A percentile compares a stretch with the other conserved stretches of the same genome.
Evolutionary conservation across 2,113 vertebrate species (phyloP).

Genomic region (Monarcha castaneiventris): DNA sequence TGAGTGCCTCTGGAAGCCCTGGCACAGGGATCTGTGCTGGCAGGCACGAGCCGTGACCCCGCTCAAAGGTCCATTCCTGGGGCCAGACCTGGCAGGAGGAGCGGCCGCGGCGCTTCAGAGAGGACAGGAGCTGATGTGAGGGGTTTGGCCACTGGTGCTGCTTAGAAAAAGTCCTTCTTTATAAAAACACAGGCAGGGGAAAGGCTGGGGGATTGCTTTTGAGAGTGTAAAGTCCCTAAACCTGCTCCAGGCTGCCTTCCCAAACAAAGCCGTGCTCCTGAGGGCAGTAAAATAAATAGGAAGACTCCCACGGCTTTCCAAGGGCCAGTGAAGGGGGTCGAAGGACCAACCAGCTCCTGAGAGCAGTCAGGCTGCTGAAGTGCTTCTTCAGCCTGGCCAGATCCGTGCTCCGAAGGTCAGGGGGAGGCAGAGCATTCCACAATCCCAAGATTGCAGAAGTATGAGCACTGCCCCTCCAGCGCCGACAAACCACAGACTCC

Average conservation of each 20-base stretch:
- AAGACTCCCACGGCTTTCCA: not conserved
- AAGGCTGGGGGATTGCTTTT: not conserved
- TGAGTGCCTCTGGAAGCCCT: not conserved
- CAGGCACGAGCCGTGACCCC: not conserved
- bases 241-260: not conserved
- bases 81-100: not conserved
- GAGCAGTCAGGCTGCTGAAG: not conserved
- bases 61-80: not conserved
- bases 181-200: not conserved
- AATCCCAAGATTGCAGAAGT: constrained; percentile 14
- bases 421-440: constrained; percentile 42
- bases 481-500: constrained; percentile 40
- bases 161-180: not conserved
- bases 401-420: not conserved
- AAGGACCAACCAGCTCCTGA: not conserved
- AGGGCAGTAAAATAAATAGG: not conserved
- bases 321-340: not conserved
- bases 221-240: not conserved
- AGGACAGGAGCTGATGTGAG: not conserved
- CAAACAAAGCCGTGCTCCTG: not conserved
- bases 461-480: not conserved
- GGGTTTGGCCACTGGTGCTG: not conserved
- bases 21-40: not conserved
- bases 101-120: not conserved
- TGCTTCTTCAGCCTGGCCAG: not conserved